Evolutionary conservation across 2,888 invertebrate species (phyloP).

Genomic region (Pseudococcus jackbeardsleyi): DNA sequence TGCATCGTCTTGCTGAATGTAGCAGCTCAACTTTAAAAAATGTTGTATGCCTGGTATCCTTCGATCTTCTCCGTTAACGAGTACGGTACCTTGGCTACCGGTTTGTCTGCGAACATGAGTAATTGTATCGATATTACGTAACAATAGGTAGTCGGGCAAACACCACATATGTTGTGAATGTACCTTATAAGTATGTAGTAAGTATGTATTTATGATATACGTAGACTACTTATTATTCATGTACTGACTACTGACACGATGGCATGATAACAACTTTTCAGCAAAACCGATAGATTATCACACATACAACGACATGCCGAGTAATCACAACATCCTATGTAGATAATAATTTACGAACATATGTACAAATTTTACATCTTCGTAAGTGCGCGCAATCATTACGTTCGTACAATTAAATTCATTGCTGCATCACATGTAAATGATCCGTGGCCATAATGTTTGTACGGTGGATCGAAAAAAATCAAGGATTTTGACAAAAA

Average conservation of each 20-base stretch:
- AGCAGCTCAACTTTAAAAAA: constrained; percentile 82
- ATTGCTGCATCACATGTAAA: too few relatives aligned
- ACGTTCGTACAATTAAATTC: too few relatives aligned
- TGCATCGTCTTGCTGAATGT: constrained; percentile 88
- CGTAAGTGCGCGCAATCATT: too few relatives aligned
- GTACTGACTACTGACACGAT: background rate
- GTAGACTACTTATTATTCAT: background rate
- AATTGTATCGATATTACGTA: constrained; percentile 5
- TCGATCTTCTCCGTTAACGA: constrained; percentile 78
- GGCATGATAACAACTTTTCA: background rate
- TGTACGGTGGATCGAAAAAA: too few relatives aligned
- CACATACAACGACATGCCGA: too few relatives aligned
- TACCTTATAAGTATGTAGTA: too few relatives aligned
- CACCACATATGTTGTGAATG: background rate
- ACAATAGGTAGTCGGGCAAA: background rate
- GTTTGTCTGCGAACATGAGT: constrained; percentile 72
- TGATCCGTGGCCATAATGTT: too few relatives aligned
- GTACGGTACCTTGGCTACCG: constrained; percentile 80
- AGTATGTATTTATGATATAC: too few relatives aligned
- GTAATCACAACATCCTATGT: background rate
- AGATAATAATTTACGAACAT: background rate
- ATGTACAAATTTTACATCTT: too few relatives aligned
- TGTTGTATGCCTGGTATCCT: constrained; percentile 75
- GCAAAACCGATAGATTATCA: background rate
- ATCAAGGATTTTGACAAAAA: too few relatives aligned